Conservation (phyloP, 2,113 vertebrate species). For the Coptodon bakossiorum region DNA sequence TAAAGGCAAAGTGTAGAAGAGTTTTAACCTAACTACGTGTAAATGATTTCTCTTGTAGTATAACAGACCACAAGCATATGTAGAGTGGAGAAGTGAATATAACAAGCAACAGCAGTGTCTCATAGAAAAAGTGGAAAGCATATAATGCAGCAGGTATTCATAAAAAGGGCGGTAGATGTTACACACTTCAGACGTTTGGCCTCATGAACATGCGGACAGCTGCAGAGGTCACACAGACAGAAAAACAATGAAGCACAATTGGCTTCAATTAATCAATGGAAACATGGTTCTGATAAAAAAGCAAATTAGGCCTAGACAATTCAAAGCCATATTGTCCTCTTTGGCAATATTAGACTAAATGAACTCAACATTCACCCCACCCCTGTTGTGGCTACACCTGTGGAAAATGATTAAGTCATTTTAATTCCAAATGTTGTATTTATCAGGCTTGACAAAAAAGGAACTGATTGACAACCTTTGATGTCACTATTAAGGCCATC, state of each 20-base stretch:
- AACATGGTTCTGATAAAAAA: constrained; percentile 30
- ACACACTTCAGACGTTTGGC: constrained; percentile 15
- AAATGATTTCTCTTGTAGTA: background rate
- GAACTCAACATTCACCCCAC: constrained; percentile 16
- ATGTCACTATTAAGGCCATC: constrained; percentile 11
- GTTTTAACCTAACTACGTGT: background rate
- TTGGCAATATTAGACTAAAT: constrained; percentile 11
- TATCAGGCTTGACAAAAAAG: background rate
- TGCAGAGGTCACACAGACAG: constrained; percentile 11
- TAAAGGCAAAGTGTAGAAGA: background rate
- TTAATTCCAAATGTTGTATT: constrained; percentile 17
- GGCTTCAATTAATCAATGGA: constrained; percentile 32
- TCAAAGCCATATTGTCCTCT: constrained; percentile 11
- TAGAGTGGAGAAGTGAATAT: background rate
- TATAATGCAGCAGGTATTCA: constrained; percentile 18
- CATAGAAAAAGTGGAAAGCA: background rate
- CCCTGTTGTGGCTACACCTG: constrained; percentile 32
- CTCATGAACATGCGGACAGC: constrained; percentile 20
- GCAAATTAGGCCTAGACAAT: background rate
- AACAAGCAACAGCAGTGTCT: background rate
- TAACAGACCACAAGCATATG: background rate
- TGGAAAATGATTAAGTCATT: constrained; percentile 30
- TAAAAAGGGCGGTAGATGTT: constrained; percentile 6
- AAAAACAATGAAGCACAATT: background rate
- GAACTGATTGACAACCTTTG: background rate